Base-by-base conservation (phyloP, 1,140 invertebrate species). In the Eriosoma lanigerum region DNA sequence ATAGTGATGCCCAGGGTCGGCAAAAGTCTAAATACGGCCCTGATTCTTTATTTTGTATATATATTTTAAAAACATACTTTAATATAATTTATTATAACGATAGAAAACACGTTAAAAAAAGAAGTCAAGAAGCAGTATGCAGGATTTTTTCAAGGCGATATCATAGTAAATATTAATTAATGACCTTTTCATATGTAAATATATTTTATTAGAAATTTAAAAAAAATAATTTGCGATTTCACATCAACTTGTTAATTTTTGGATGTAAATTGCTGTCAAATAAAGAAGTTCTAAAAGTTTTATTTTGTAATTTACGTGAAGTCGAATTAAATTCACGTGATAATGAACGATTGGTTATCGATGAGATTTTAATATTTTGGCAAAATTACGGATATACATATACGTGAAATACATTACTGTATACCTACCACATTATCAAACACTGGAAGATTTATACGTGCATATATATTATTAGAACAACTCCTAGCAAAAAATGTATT, bases 381-480 rank as follows among this genome's bases (percentile, higher is more conserved):
- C 24, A 80, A 64, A 80, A 80, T 19, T 60, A 17, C 78, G 46
- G 6, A 80, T 80, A 80, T 80, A 82, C 54, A 52, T 80, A 82
- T 29, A 29, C 72, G 76, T 26, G 82, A 82, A 75, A 26, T 32
- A 52, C 73, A 68, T 21, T 66, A 81, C 48, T 82, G 82, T 81
- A 64, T 81, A 68, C 66, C 81, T 64, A 86, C 84, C 2, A 85
- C 84, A 64, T 82, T 83, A 75, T 82, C 84, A 19, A 86, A 86
- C 82, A 83, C 84, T 26, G 85, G 84, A 17, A 54, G 58, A 75
- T 64, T 73, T 32, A 84, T 82, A 82, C 84, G 84, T 70, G 56
- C 82, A 29, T 76, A 56, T 48, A 62, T 82, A 24, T 56, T 82
- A 21, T 52, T 82, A 44, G 82, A 82, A 50, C 66, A 62, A 29